Evolutionary conservation across 2,888 invertebrate genomes (phyloP).

Genomic region (Amphiduros pacificus): DNA sequence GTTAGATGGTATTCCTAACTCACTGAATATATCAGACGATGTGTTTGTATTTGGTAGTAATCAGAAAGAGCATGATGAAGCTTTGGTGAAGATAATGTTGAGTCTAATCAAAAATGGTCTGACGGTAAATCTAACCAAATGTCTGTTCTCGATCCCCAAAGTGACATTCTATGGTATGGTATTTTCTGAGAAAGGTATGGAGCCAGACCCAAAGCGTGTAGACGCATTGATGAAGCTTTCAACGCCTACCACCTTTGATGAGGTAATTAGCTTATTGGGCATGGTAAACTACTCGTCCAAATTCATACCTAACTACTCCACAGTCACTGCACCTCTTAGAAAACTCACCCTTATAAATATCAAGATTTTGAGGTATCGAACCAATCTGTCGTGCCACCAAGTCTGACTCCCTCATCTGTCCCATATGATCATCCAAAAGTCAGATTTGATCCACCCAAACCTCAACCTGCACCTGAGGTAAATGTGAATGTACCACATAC

Average conservation of each 20-base stretch:
- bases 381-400: no score
- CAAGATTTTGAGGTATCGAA: no score
- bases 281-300: not conserved
- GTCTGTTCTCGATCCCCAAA: not conserved
- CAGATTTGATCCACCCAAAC: no score
- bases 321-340: not conserved
- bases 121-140: not conserved
- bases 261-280: not conserved
- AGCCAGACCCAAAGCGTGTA: not conserved
- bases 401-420: no score
- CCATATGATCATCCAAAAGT: no score
- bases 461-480: no score
- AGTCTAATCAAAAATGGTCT: not conserved
- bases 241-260: not conserved
- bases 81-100: not conserved
- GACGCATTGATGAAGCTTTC: not conserved
- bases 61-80: not conserved
- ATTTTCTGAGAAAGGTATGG: not conserved
- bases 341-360: no score
- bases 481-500: no score
- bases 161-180: not conserved
- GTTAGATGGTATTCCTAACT: constrained; percentile 45
- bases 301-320: not conserved
- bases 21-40: constrained; percentile 55
- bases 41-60: constrained; percentile 41